A percentile compares a stretch with the other conserved stretches of the same genome.
These are phyloP conservation scores for Pseudopipra pipra DNA, from an alignment of 2,113 vertebrate species.

Conservation along the genomic window DNA sequence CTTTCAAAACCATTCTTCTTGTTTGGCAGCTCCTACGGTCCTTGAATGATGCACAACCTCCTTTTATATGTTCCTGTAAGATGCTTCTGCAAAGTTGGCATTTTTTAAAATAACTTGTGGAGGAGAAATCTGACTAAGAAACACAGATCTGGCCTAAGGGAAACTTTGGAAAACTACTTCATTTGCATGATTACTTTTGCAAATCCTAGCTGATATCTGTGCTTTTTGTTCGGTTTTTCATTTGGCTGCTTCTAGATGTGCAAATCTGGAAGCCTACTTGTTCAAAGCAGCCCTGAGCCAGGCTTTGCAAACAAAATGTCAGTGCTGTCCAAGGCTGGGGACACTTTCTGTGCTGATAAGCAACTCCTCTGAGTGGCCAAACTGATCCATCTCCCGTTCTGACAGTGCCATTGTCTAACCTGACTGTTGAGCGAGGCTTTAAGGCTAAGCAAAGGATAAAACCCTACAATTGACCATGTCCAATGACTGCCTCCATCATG, in stretches of 20 bases:
- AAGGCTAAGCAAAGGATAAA: conserved; percentile 72
- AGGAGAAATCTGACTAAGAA: conserved; percentile 8
- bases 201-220: background rate
- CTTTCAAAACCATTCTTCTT: conserved; percentile 52
- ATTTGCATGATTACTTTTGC: background rate
- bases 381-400: conserved; percentile 70
- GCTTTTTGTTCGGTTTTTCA: background rate
- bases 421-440: conserved; percentile 69
- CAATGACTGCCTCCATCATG: conserved; percentile 75
- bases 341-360: conserved; percentile 67
- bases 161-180: background rate
- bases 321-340: background rate
- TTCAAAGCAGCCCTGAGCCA: conserved; percentile 1
- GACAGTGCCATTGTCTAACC: conserved; percentile 71
- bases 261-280: conserved; percentile 15
- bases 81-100: conserved; percentile 33
- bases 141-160: background rate
- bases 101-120: background rate
- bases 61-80: conserved; percentile 9
- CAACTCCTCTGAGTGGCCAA: conserved; percentile 59
- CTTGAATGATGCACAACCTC: conserved; percentile 35
- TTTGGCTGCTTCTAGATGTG: background rate
- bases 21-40: background rate
- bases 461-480: conserved; percentile 74
- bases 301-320: conserved; percentile 54